These are phyloP conservation scores for Zonotrichia albicollis DNA, from an alignment of 2,797 vertebrate species.

Conservation along the genomic window DNA sequence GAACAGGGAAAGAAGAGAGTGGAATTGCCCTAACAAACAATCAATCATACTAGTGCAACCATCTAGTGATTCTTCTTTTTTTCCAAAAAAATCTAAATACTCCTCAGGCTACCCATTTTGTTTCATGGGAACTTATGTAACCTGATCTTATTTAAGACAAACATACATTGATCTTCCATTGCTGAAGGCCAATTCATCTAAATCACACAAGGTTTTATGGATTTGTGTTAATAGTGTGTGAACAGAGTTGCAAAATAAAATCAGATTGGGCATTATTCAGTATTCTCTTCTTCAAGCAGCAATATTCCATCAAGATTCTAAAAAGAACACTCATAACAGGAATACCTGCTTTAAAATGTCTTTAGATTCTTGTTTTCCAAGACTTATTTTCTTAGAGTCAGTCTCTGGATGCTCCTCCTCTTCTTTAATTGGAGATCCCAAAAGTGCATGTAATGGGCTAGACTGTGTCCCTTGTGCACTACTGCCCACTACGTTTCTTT, in stretches of 20 bases:
- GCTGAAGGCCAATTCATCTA: not conserved
- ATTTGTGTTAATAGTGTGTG: not conserved
- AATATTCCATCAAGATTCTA: not conserved
- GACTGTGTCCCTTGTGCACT: constrained; percentile 72
- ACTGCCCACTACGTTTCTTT: constrained; percentile 77
- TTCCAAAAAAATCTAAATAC: not conserved
- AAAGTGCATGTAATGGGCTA: constrained; percentile 80
- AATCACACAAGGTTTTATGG: not conserved
- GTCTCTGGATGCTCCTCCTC: constrained; percentile 76
- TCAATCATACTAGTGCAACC: not conserved
- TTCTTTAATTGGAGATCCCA: constrained; percentile 84
- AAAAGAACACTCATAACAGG: not conserved
- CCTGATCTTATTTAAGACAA: not conserved
- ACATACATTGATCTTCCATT: not conserved
- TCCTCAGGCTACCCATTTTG: not conserved
- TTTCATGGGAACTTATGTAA: not conserved
- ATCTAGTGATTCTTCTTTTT: not conserved
- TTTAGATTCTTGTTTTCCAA: constrained; percentile 74
- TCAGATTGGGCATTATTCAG: not conserved
- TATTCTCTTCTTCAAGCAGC: not conserved
- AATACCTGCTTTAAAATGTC: constrained; percentile 76
- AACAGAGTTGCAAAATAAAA: not conserved
- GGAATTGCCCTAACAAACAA: not conserved
- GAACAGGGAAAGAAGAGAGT: not conserved
- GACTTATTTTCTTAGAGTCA: constrained; percentile 69